phyloP scores from a whole-genome alignment of 2,888 invertebrate species.

The Lasioglossum lativentre region DNA sequence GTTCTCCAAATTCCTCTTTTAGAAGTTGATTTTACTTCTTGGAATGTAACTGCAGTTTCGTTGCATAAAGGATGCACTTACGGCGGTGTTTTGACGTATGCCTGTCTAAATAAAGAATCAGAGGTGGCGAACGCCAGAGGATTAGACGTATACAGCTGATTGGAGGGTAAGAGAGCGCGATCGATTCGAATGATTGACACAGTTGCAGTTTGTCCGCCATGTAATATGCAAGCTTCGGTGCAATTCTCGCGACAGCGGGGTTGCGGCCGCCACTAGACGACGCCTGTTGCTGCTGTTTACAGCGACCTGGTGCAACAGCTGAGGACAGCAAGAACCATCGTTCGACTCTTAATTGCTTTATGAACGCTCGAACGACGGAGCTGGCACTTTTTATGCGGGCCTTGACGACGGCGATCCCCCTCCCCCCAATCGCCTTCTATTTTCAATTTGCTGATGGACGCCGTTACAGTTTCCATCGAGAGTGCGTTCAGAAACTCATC shows the following conservation, averaged over 20 bases:
- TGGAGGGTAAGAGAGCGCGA: not conserved
- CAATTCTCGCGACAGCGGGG: not conserved
- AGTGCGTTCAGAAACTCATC: not conserved
- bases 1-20: not conserved
- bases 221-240: not conserved
- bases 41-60: not conserved
- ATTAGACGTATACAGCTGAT: not conserved
- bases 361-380: not conserved
- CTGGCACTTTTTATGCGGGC: not conserved
- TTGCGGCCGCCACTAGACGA: not conserved
- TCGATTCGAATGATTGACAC: not conserved
- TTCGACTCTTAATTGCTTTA: slow-evolving; percentile 22
- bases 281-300: slow-evolving; percentile 62
- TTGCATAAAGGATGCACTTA: not conserved
- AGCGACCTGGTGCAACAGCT: slow-evolving; percentile 52
- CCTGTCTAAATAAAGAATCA: not conserved
- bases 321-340: slow-evolving; percentile 21
- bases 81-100: not conserved
- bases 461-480: not conserved
- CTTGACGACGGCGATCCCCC: not conserved
- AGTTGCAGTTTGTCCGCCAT: not conserved
- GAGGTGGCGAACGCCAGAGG: not conserved
- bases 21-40: not conserved
- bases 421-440: not conserved
- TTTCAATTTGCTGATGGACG: not conserved